These are phyloP conservation scores for Cebus imitator DNA, from an alignment of 2,113 vertebrate species.

Conservation along the genomic window DNA sequence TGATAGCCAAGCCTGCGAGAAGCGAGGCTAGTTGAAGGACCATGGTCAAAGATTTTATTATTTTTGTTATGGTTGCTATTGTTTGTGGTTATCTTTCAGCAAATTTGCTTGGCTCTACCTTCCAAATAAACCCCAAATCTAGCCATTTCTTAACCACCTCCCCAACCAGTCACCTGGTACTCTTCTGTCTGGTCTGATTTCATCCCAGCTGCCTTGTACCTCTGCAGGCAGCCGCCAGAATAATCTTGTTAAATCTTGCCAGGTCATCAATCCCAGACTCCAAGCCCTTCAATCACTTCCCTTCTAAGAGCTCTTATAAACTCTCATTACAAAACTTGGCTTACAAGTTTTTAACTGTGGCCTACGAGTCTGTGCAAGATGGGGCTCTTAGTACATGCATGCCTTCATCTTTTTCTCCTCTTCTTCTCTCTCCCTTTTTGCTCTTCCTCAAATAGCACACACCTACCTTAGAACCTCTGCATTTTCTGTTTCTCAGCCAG, in stretches of 20 bases:
- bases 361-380: not conserved
- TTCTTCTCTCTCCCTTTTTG: not conserved
- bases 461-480: accelerated
- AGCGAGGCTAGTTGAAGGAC: not conserved
- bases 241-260: not conserved
- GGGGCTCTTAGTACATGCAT: not conserved
- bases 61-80: not conserved
- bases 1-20: not conserved
- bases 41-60: not conserved
- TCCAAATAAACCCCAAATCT: not conserved
- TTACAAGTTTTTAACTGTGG: too few species aligned
- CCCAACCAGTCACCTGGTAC: not conserved
- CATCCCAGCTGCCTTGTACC: not conserved
- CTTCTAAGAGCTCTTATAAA: not conserved
- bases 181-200: not conserved
- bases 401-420: not conserved
- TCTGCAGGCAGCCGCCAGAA: not conserved
- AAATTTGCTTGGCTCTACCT: not conserved
- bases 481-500: not conserved
- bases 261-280: not conserved
- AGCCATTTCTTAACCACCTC: not conserved
- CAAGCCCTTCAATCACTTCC: not conserved
- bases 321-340: too few species aligned
- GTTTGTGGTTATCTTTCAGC: not conserved
- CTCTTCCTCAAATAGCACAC: not conserved